Evolutionary conservation across 2,888 invertebrate genomes (phyloP), one percentile per base, ranked within the genome.

Genomic region (Drosophila villosipedis): DNA sequence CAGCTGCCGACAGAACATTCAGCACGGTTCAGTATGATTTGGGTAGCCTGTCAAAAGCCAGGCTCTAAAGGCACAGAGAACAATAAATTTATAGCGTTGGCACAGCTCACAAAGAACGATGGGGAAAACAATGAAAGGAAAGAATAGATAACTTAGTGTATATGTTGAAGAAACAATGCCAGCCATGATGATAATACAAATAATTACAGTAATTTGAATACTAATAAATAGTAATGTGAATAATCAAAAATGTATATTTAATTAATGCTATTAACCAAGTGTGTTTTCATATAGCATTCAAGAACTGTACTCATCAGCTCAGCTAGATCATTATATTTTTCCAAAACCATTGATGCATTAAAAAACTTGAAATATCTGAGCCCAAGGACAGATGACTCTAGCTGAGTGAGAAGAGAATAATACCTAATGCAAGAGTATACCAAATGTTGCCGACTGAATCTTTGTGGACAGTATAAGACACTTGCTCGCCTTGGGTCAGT

Each of bases 401-500:
- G 47, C 7, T 22, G 4, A 16, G 25, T 25, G 19, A 25, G 25
- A 16, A 16, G 16, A 16, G 25, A 7, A 16, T 16, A 2, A 25
- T 25, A 25, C 16, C 47, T 9, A 47, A 16, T 25, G 22, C 7
- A 47, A 25, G 47, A 47, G 4, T 9, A 9, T 16, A 5, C 47
- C 14, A 25, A 25, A 47, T 47, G 47, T 47, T 16, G 16, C 19
- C 37, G 37, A 19, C 9, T 39, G 3, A 39, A 39, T 47, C 47
- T 41, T n/a, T 41, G 37, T 6, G 35, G 37, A 19, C 16, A 19
- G 16, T 16, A 37, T 16, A 6, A 37, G 22, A 22, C 12, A 43
- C 43, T 47, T 47, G 47, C 2, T 47, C 25, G 47, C 25, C 25
- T 47, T 47, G 47, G 41, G 47, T 47, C 47, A 47, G 47, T 47